Evolutionary conservation across 2,113 vertebrate genomes (phyloP).

Genomic region (Craseonycteris thonglongyai): DNA sequence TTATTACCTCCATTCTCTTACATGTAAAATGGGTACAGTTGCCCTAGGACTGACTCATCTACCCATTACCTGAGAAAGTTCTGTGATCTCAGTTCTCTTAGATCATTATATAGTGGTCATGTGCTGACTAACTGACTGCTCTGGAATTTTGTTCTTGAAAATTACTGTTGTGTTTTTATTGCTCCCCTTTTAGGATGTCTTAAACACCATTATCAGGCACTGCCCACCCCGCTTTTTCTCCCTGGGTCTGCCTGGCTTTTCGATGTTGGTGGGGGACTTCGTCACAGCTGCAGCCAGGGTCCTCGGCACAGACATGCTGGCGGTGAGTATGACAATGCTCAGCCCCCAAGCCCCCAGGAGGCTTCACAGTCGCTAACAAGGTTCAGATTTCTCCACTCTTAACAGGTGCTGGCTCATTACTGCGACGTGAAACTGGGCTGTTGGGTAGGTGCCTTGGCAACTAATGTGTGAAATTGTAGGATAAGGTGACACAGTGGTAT

Average conservation of each 20-base stretch:
- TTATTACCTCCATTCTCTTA: background rate
- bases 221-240: slow-evolving; percentile 96
- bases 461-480: slow-evolving; percentile 74
- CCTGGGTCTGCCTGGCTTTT: slow-evolving; percentile 94
- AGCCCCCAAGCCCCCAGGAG: slow-evolving; percentile 30
- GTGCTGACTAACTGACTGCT: background rate
- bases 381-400: slow-evolving; percentile 76
- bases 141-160: background rate
- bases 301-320: slow-evolving; percentile 83
- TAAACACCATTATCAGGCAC: slow-evolving; percentile 91
- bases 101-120: background rate
- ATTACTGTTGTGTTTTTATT: background rate
- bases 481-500: slow-evolving; percentile 63
- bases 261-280: slow-evolving; percentile 93
- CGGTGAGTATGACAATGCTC: slow-evolving; percentile 82
- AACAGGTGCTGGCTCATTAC: slow-evolving; percentile 77
- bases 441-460: slow-evolving; percentile 71
- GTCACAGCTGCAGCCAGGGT: slow-evolving; percentile 87
- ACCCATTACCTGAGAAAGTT: background rate
- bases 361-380: slow-evolving; percentile 58
- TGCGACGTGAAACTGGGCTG: slow-evolving; percentile 68
- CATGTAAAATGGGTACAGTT: background rate
- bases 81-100: background rate
- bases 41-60: background rate
- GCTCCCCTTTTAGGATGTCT: slow-evolving; percentile 86